Evolutionary conservation across 2,797 vertebrate species (phyloP), one percentile per base, ranked within the genome.

Genomic region (Brachyalestes nurse): DNA sequence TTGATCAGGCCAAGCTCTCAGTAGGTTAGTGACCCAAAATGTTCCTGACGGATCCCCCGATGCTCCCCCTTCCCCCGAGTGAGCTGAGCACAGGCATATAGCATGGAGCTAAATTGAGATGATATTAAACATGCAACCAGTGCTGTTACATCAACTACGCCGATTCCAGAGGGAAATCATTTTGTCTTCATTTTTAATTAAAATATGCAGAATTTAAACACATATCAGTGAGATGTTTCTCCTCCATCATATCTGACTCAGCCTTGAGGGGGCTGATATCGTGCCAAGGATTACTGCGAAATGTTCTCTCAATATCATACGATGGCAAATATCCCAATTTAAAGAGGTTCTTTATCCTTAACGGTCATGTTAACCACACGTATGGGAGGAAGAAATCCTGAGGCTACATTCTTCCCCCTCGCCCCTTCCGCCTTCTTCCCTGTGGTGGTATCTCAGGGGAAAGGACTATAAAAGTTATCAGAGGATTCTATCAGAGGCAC

Each of bases 401-500:
- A 0, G 21, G 34, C 38, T 42, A 49, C 53, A 40, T 67, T 53
- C 23, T 38, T 47, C 42, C 14, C 53, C 58, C 19, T 77, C n/a
- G 51, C 23, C 47, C 45, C 6, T 8, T 65, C 25, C 76, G 45
- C 57, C 45, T 2, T 2, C 61, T 83, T 83, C 75, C 65, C 79
- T 23, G 64, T 62, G 76, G 79, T 53, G 28, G 62, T 81, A 79
- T 84, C 81, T 82, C 83, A 40, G 64, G 79, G 78, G 70, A 28
- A 80, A 74, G 76, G 49, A 67, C 60, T 82, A 81, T 86, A 80
- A 84, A 87, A 82, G 72, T 81, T 87, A 87, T 87, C 84, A 84
- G 81, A 51, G 49, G 76, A 79, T 83, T 84, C 58, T 77, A 86
- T 87, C 86, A 80, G 62, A 45, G 72, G n/a, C 64, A 69, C 81